Conservation (phyloP, 2,797 vertebrate species). For the Ctenosaura bakeri region DNA sequence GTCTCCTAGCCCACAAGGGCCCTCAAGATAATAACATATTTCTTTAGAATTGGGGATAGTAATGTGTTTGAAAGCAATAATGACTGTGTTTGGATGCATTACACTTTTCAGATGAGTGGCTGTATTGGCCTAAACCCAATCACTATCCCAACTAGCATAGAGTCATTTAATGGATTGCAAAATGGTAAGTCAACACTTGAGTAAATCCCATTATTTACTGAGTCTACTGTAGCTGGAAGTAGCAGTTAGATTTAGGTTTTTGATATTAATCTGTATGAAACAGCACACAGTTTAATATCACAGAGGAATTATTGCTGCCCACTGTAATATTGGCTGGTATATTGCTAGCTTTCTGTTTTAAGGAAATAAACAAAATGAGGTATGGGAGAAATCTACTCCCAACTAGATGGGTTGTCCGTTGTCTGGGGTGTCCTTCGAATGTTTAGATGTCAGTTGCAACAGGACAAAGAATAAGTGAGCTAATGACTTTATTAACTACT, state of each 20-base stretch:
- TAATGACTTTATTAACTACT: neutral
- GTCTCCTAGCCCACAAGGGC: too few relatives aligned
- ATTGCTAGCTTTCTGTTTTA: neutral
- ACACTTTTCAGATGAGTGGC: too few relatives aligned
- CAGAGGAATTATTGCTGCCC: too few relatives aligned
- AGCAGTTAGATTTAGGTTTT: neutral
- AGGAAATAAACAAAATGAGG: neutral
- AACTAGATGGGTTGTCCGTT: neutral
- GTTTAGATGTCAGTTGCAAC: neutral
- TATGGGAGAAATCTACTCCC: neutral
- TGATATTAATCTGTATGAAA: neutral
- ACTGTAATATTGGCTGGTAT: too few relatives aligned
- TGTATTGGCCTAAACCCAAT: too few relatives aligned
- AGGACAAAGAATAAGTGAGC: neutral
- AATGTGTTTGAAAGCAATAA: neutral
- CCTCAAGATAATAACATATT: neutral
- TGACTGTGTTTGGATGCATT: too few relatives aligned
- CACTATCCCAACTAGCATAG: too few relatives aligned
- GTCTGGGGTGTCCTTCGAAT: neutral
- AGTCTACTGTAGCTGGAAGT: too few relatives aligned
- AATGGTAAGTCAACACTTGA: too few relatives aligned
- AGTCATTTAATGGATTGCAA: too few relatives aligned
- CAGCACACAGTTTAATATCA: neutral
- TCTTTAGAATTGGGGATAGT: neutral
- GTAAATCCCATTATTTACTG: too few relatives aligned